phyloP scores from a whole-genome alignment of 2,888 invertebrate species.

The Laspeyria flexula region DNA sequence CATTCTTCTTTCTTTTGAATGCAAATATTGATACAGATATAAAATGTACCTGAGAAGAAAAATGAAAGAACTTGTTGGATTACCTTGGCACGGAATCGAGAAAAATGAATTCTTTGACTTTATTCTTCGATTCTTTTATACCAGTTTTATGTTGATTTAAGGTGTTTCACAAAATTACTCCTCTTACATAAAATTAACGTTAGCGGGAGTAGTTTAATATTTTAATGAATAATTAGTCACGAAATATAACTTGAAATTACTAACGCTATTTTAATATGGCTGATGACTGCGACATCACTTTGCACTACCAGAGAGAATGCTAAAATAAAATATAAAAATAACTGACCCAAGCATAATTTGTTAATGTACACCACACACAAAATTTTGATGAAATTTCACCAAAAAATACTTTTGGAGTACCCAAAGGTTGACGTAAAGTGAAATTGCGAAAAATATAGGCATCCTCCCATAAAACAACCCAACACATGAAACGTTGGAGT shows the following conservation, averaged over 20 bases:
- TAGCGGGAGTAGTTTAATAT: too few relatives aligned
- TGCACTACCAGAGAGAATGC: too few relatives aligned
- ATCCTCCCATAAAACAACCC: constrained; percentile 28
- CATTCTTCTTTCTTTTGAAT: too few relatives aligned
- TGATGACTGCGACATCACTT: too few relatives aligned
- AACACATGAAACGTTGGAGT: constrained; percentile 18
- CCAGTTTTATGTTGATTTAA: background rate
- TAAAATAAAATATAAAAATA: too few relatives aligned
- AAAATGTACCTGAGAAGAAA: background rate
- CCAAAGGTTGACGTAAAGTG: constrained; percentile 26
- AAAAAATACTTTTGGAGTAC: constrained; percentile 21
- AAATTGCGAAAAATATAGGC: constrained; percentile 30
- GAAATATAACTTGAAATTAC: too few relatives aligned
- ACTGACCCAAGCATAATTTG: too few relatives aligned
- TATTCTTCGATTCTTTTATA: background rate
- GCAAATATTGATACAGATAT: background rate
- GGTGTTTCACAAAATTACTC: too few relatives aligned
- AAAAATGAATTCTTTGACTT: constrained; percentile 1
- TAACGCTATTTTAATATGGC: too few relatives aligned
- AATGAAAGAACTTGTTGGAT: constrained; percentile 13
- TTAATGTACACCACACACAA: too few relatives aligned
- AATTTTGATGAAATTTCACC: constrained; percentile 20
- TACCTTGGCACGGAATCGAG: constrained; percentile 28
- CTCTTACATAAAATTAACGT: too few relatives aligned
- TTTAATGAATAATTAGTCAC: too few relatives aligned